Percentiles rank a stretch among this genome's conserved stretches.
Evolutionary conservation across 2,113 vertebrate species (phyloP).

Genomic region (Myocastor coypus): DNA sequence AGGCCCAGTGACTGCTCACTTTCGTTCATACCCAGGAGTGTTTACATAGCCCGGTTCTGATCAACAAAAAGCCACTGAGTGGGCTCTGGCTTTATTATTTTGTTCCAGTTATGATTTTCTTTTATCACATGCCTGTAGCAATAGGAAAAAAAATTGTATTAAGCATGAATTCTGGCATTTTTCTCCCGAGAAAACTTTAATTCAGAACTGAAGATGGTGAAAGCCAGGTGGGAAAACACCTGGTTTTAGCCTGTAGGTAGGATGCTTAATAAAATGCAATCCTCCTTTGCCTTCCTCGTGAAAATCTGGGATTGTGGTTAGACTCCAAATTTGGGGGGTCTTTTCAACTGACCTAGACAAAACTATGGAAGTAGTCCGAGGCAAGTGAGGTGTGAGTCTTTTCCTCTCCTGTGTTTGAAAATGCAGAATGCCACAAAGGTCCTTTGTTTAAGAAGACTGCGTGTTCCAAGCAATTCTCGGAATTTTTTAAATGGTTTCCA

Average conservation of each 20-base stretch:
- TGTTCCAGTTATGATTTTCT: neutral
- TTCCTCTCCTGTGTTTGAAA: conserved; percentile 55
- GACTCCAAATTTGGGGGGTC: neutral
- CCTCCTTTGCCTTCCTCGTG: neutral
- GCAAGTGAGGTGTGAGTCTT: conserved; percentile 56
- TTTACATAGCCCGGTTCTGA: neutral
- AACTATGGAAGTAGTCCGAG: neutral
- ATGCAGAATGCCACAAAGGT: conserved; percentile 66
- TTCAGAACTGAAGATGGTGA: neutral
- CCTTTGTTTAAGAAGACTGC: conserved; percentile 66
- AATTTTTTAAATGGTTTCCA: conserved; percentile 70
- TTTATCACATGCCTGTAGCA: neutral
- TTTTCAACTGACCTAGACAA: conserved; percentile 43
- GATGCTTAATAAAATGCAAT: conserved; percentile 10
- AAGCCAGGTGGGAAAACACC: conserved; percentile 56
- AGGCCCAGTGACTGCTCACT: neutral
- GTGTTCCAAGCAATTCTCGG: conserved; percentile 62
- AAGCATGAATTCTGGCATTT: neutral
- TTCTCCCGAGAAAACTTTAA: conserved; percentile 10
- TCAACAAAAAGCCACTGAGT: neutral
- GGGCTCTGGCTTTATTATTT: neutral
- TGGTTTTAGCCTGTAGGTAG: neutral
- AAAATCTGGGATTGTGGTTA: conserved; percentile 37
- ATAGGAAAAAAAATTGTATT: conserved; percentile 9
- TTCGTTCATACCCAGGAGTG: neutral